These are phyloP conservation scores for Steromphala cineraria DNA, from an alignment of 2,888 invertebrate species.

Conservation along the genomic window DNA sequence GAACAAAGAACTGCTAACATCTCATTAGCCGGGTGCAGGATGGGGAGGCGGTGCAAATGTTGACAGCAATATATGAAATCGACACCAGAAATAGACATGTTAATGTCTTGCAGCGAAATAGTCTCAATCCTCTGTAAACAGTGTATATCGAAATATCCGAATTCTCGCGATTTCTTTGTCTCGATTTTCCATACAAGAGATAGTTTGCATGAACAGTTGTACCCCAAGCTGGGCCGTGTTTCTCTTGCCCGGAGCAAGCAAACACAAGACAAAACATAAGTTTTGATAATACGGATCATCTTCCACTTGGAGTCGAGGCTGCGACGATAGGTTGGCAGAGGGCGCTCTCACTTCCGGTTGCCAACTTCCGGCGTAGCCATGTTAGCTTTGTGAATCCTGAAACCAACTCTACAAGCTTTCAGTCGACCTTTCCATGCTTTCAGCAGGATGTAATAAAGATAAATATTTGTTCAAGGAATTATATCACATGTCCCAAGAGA, in stretches of 20 bases:
- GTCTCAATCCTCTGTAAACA: neutral
- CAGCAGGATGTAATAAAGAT: too few species aligned
- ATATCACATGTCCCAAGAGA: too few species aligned
- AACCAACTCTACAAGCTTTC: neutral
- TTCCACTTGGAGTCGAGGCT: neutral
- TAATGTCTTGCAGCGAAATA: neutral
- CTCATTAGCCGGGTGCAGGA: too few species aligned
- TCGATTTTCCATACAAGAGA: neutral
- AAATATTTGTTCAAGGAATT: too few species aligned
- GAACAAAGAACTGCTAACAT: too few species aligned
- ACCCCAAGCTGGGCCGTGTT: neutral
- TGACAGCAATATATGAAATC: slow-evolving; percentile 1
- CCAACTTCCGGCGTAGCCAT: neutral
- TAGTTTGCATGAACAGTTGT: neutral
- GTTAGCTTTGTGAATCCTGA: neutral
- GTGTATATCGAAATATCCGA: neutral
- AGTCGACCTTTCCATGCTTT: too few species aligned
- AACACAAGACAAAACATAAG: slow-evolving; percentile 10
- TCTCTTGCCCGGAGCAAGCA: neutral
- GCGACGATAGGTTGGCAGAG: neutral
- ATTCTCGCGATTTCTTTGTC: slow-evolving; percentile 12
- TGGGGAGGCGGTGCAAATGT: too few species aligned
- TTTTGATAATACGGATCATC: slow-evolving; percentile 8
- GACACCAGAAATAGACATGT: slow-evolving; percentile 2
- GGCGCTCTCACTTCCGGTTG: neutral